These are phyloP conservation scores for Saturnia pavonia DNA, from an alignment of 2,888 invertebrate genomes.

Conservation along the genomic window DNA sequence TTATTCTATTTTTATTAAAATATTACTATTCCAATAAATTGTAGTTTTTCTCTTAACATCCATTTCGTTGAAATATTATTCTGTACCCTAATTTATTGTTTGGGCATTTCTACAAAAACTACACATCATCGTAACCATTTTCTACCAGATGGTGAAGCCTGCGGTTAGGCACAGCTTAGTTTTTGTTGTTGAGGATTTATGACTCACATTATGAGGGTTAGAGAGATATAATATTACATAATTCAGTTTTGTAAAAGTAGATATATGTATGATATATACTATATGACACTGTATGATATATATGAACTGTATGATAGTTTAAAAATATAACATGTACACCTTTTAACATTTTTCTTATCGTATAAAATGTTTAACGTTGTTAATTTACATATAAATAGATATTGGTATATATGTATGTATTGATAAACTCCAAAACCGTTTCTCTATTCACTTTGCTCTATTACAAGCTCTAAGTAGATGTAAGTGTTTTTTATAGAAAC, in stretches of 20 bases:
- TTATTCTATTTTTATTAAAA: neutral
- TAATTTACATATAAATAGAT: no score
- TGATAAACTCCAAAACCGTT: no score
- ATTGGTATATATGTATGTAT: no score
- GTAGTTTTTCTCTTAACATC: slow-evolving; percentile 20
- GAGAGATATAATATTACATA: slow-evolving; percentile 6
- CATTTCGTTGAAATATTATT: slow-evolving; percentile 35
- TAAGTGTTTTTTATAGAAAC: no score
- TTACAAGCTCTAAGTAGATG: no score
- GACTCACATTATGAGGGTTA: slow-evolving; percentile 11
- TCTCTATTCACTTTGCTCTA: no score
- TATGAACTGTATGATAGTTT: no score
- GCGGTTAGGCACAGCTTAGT: slow-evolving; percentile 25
- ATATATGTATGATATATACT: neutral
- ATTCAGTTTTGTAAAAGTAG: neutral
- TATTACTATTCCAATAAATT: neutral
- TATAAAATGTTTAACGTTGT: no score
- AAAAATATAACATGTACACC: no score
- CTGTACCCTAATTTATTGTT: slow-evolving; percentile 60
- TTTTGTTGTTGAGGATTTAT: slow-evolving; percentile 34
- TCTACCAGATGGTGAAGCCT: slow-evolving; percentile 19
- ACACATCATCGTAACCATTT: slow-evolving; percentile 35
- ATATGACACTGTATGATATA: neutral
- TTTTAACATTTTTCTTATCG: no score
- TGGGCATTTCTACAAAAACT: slow-evolving; percentile 55